These are phyloP conservation scores for Ptiloglossa arizonensis DNA, from an alignment of 1,140 invertebrate genomes.

Conservation along the genomic window DNA sequence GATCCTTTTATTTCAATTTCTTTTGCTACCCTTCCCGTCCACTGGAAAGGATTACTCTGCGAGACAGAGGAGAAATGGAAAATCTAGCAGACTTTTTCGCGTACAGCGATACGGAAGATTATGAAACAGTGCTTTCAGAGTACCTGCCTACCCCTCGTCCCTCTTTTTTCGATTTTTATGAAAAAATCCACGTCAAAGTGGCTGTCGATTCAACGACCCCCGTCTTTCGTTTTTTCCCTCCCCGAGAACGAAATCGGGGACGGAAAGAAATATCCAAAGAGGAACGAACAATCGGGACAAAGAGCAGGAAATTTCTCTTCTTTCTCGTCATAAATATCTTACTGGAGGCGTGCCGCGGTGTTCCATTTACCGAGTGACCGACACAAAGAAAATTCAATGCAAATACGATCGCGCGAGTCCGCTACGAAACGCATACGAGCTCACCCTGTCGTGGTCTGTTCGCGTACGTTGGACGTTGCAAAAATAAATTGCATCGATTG, in stretches of 20 bases:
- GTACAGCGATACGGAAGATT: not conserved
- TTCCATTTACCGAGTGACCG: not conserved
- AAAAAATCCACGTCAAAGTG: not conserved
- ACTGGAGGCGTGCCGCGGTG: not conserved
- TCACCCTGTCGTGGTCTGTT: not conserved
- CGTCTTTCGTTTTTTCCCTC: not conserved
- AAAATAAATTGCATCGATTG: slow-evolving; percentile 17
- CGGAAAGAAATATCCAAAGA: not conserved
- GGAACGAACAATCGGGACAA: not conserved
- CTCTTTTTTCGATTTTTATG: not conserved
- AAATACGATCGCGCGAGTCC: not conserved
- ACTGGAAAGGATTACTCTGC: not conserved
- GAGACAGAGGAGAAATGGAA: not conserved
- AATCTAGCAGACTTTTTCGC: not conserved
- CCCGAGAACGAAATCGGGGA: no score
- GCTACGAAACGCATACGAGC: not conserved
- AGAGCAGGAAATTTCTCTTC: not conserved
- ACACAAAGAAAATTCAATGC: not conserved
- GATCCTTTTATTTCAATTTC: slow-evolving; percentile 4
- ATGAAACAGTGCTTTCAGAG: not conserved
- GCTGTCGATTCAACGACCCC: not conserved
- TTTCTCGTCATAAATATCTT: not conserved
- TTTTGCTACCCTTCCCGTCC: not conserved
- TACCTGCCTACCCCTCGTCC: no score
- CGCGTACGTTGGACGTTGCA: not conserved